Evolutionary conservation across 2,113 vertebrate species (phyloP), one percentile per base, ranked within the genome.

Genomic region (Neogale vison): DNA sequence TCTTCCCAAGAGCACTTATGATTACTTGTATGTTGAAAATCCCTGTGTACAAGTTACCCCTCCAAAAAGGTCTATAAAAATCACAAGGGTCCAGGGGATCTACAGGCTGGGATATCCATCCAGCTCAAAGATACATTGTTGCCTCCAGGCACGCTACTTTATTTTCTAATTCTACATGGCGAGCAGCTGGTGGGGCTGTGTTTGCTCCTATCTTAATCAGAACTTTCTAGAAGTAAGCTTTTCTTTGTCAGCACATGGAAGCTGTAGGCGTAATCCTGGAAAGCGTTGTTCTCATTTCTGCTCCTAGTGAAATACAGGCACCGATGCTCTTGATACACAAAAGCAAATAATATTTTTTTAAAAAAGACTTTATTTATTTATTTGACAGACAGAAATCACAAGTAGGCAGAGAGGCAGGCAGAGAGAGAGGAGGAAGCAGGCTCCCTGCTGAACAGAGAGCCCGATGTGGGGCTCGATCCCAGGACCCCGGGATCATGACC

Each of bases 221-320:
- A 86, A 82, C 4, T 74, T 97, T 92, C 74, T 72, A 74, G 69
- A 93, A 94, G 45, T 42, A n/a, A 89, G 31, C n/a, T 55, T 88
- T 80, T 39, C 17, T n/a, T 82, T n/a, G 36, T 92, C 47, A 69
- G 31, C n/a, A n/a, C 17, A 34, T 5, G 7, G 23, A 61, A 88
- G 34, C 39, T 52, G 0, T 69, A 26, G 42, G 24, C 74, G 24
- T 52, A 21, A 92, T 63, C 45, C n/a, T 74, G 34, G 8, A 93
- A 67, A 88, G 31, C n/a, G 9, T 0, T 85, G 9, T 76, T 92
- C 80, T 88, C 86, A 85, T 90, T 90, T 94, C 29, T 81, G 72
- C 24, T 74, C 61, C 45, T 45, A 34, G 34, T 74, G 67, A 50
- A 77, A 76, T n/a, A 14, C 1, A 72, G 39, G 9, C 3, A 36